A percentile compares a stretch with the other conserved stretches of the same genome.
Evolutionary conservation across 2,888 invertebrate genomes (phyloP).

Genomic region (Nysson spinosus): DNA sequence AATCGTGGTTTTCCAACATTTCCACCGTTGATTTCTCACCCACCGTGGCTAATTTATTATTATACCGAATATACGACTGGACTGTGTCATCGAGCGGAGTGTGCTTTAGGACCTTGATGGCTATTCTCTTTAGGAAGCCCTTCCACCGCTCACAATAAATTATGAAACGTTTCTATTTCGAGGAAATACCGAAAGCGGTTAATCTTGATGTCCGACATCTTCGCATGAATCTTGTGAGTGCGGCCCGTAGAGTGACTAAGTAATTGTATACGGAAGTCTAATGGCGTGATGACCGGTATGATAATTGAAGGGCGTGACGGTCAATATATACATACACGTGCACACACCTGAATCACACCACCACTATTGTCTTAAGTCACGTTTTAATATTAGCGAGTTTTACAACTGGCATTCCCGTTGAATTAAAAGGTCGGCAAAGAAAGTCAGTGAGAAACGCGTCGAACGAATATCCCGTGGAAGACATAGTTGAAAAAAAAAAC

Average conservation of each 20-base stretch:
- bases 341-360: too few relatives aligned
- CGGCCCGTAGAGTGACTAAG: conserved; percentile 50
- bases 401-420: too few relatives aligned
- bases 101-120: not conserved
- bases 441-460: conserved; percentile 1
- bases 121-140: not conserved
- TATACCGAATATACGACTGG: too few relatives aligned
- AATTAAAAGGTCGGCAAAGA: too few relatives aligned
- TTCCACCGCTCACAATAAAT: conserved; percentile 20
- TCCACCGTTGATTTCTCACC: conserved; percentile 28
- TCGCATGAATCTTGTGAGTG: conserved; percentile 41
- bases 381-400: conserved; percentile 29
- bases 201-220: conserved; percentile 49
- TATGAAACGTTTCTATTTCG: conserved; percentile 37
- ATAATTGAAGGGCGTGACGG: conserved; percentile 66
- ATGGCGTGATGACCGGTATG: conserved; percentile 58
- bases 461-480: not conserved
- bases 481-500: not conserved
- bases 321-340: conserved; percentile 41
- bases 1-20: conserved; percentile 32
- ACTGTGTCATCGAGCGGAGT: too few relatives aligned
- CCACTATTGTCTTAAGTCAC: conserved; percentile 23
- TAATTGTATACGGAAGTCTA: conserved; percentile 62
- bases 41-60: conserved; percentile 39
- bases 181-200: conserved; percentile 35